Base-by-base conservation (phyloP, 1,140 invertebrate genomes). In the Zaprionus taronus region DNA sequence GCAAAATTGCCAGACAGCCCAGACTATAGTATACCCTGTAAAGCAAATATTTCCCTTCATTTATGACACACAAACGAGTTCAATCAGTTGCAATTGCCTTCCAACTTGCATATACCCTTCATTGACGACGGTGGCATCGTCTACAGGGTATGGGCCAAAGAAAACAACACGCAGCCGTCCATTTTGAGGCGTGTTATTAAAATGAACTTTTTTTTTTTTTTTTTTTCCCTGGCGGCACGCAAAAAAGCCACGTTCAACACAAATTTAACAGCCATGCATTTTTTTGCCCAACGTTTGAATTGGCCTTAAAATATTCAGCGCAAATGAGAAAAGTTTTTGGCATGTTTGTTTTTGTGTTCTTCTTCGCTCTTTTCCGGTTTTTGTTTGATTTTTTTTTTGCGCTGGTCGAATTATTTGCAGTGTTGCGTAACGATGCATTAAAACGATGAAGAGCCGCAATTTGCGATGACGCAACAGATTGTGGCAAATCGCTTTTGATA, bases 271-370 rank as follows among this genome's bases (percentile, higher is more conserved):
- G 44, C 34, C 69, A 72, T 74, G 72, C 51, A 63, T 74, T 47
- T 70, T 63, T 70, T 64, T 31, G 24, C 9, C 20, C 9, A 28
- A 28, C 26, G 53, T 58, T 58, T 36, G 41, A 68, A 66, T 77
- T 72, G 69, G 69, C 71, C 63, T 63, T 67, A 74, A 77, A 77
- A 73, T 73, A 77, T 73, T 61, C 63, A 68, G 64, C 60, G 71
- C 41, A 73, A 77, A 77, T 68, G 63, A 72, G 68, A 66, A 77
- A 77, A 72, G 62, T 77, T 72, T 72, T 57, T 41, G 51, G 41
- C 41, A 34, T 65, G 38, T 65, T 72, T 72, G 28, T 70, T 55
- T 61, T 34, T 53, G 49, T 55, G 47, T 55, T 22, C 57, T 60
- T 24, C 60, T 28, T 12, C 20, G 14, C 28, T 49, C 14, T 6